Evolutionary conservation across 1,140 invertebrate species (phyloP).

Genomic region (Trichonephila inaurata): DNA sequence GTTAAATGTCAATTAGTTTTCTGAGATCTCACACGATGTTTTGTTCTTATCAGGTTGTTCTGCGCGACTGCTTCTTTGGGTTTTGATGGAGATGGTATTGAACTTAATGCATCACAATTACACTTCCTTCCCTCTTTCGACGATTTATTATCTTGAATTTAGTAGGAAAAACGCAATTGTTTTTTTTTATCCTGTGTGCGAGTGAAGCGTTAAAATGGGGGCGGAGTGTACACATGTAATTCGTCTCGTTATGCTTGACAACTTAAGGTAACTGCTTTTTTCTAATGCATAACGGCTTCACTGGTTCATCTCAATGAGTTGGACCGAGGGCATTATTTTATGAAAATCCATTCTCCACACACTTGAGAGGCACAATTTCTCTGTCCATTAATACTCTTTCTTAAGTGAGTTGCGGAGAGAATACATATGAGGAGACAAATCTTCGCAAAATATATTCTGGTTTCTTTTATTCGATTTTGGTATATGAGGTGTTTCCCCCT

Average conservation of each 20-base stretch:
- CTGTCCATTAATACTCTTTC: not conserved
- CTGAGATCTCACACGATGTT: not conserved
- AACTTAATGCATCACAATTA: not conserved
- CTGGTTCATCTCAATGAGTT: not conserved
- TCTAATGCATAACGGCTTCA: not conserved
- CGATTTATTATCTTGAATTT: not conserved
- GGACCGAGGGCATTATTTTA: not conserved
- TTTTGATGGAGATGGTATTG: not conserved
- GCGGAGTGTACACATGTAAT: conserved; percentile 28
- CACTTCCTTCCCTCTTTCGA: not conserved
- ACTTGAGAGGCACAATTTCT: not conserved
- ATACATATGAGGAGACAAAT: not conserved
- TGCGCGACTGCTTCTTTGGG: not conserved
- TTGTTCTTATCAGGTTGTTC: not conserved
- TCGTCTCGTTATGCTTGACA: conserved; percentile 10
- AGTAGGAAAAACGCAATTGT: not conserved
- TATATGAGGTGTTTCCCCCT: not conserved
- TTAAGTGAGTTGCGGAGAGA: not conserved
- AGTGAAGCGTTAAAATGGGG: conserved; percentile 24
- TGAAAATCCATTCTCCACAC: not conserved
- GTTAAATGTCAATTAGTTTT: not conserved
- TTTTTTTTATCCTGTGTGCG: not conserved
- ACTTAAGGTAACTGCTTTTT: conserved; percentile 12
- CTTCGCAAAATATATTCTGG: not conserved
- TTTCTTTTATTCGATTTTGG: no score